Conservation (phyloP, 64 coral and sea anemone genomes). For the Cladopsammia gracilis region DNA sequence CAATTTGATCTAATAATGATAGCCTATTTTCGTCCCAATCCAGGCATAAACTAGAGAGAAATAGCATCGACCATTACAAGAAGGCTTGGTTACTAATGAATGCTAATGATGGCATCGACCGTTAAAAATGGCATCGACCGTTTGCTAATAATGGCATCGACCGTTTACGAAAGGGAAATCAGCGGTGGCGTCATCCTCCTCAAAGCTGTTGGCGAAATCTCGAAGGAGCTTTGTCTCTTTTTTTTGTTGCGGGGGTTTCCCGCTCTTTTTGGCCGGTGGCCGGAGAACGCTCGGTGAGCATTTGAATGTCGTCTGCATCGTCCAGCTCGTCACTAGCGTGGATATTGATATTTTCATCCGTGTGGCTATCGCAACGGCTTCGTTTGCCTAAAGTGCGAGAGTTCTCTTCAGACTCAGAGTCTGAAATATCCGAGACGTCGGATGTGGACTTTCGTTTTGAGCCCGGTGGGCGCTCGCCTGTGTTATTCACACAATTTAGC, state of each 20-base stretch:
- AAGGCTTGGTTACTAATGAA: too few relatives aligned
- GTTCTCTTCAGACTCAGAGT: background rate
- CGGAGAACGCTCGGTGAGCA: conserved; percentile 12
- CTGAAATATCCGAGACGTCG: background rate
- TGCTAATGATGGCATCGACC: too few relatives aligned
- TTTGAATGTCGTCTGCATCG: background rate
- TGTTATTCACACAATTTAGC: background rate
- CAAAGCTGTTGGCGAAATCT: background rate
- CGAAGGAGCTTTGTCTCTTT: conserved; percentile 11
- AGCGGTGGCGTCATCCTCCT: conserved; percentile 23
- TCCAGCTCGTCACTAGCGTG: background rate
- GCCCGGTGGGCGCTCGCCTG: background rate
- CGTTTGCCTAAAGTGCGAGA: background rate
- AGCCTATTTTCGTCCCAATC: too few relatives aligned
- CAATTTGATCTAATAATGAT: too few relatives aligned
- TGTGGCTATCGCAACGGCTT: background rate
- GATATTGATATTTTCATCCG: background rate
- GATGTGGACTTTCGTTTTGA: conserved; percentile 5
- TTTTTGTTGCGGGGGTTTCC: background rate
- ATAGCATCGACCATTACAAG: too few relatives aligned
- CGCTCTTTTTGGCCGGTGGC: conserved; percentile 22
- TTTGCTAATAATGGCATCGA: too few relatives aligned
- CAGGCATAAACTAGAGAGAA: too few relatives aligned
- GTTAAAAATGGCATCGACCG: too few relatives aligned
- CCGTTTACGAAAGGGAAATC: too few relatives aligned